These are phyloP conservation scores for Bruchidius siliquastri DNA, from an alignment of 2,888 invertebrate species.

Conservation along the genomic window DNA sequence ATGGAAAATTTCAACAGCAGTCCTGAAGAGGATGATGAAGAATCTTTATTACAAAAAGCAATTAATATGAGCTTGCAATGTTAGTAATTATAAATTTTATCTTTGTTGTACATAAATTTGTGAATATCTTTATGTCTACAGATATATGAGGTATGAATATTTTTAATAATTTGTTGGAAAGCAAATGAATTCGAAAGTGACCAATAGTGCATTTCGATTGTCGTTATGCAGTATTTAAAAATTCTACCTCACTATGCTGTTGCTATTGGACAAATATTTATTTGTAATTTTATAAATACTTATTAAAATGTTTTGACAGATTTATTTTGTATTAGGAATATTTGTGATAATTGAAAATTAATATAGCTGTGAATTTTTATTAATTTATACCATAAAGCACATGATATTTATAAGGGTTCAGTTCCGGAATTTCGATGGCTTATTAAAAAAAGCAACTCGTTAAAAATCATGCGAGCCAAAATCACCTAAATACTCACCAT, in stretches of 20 bases:
- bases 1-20: slow-evolving; percentile 35
- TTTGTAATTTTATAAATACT: not conserved
- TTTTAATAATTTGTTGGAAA: not conserved
- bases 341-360: not conserved
- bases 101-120: not conserved
- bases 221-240: not conserved
- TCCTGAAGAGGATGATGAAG: slow-evolving; percentile 39
- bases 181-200: not conserved
- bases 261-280: not conserved
- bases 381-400: too few relatives aligned
- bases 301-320: not conserved
- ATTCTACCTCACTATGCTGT: not conserved
- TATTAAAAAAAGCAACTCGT: too few relatives aligned
- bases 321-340: not conserved
- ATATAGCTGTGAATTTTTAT: too few relatives aligned
- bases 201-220: not conserved
- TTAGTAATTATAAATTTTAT: slow-evolving; percentile 12
- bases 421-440: too few relatives aligned
- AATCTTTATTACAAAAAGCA: slow-evolving; percentile 41
- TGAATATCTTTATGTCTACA: not conserved
- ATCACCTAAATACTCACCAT: too few relatives aligned
- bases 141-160: not conserved
- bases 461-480: too few relatives aligned
- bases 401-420: too few relatives aligned
- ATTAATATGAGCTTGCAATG: slow-evolving; percentile 47